Evolutionary conservation across 2,113 vertebrate genomes (phyloP).

Genomic region (Enhydra lutris): DNA sequence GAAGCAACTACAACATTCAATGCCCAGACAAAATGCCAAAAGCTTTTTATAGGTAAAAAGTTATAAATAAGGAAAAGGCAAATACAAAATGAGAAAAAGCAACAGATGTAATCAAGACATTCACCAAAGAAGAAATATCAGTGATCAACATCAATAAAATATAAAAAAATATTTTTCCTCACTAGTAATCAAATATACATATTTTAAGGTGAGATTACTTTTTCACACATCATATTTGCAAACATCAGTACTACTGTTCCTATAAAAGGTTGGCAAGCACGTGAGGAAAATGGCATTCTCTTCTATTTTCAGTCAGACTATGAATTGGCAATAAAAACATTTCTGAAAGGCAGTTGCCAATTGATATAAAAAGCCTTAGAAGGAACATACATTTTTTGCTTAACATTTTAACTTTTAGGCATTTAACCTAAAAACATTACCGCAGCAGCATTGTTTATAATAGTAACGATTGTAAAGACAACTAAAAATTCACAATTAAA

Average conservation of each 20-base stretch:
- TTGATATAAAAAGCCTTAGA: neutral
- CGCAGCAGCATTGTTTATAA: neutral
- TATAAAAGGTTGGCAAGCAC: neutral
- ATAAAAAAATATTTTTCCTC: neutral
- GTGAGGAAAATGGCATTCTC: neutral
- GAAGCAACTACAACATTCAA: neutral
- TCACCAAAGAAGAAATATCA: neutral
- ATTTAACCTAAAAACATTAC: neutral
- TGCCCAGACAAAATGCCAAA: neutral
- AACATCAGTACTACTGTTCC: neutral
- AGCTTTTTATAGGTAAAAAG: neutral
- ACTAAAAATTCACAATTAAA: neutral
- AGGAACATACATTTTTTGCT: neutral
- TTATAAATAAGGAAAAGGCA: neutral
- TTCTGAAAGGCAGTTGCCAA: neutral
- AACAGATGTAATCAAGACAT: neutral
- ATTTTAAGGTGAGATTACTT: neutral
- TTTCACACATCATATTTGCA: neutral
- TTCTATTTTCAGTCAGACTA: neutral
- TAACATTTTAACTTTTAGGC: neutral
- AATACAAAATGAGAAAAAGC: neutral
- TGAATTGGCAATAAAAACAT: neutral
- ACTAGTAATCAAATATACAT: neutral
- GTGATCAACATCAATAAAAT: neutral
- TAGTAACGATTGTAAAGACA: neutral